Conservation (phyloP, 2,113 vertebrate species). For the Apaloderma vittatum region DNA sequence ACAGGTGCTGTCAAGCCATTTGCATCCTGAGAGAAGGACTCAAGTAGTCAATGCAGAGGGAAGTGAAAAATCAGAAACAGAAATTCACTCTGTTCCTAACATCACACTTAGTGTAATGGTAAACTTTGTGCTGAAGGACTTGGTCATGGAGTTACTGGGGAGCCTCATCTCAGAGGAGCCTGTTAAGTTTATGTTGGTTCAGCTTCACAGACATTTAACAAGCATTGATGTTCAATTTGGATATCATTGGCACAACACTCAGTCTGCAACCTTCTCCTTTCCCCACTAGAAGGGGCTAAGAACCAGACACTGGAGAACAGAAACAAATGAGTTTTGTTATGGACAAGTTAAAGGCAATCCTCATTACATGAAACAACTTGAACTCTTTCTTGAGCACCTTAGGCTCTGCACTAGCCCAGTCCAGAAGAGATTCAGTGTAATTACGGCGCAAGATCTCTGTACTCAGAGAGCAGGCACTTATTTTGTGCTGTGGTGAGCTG, state of each 20-base stretch:
- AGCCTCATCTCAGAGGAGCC: neutral
- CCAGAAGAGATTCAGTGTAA: neutral
- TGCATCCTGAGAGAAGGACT: neutral
- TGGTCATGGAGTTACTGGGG: neutral
- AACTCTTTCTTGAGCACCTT: rapidly evolving
- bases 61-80: neutral
- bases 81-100: neutral
- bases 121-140: neutral
- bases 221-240: neutral
- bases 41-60: neutral
- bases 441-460: neutral
- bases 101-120: neutral
- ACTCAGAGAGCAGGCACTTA: neutral
- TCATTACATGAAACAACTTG: rapidly evolving
- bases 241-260: neutral
- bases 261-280: neutral
- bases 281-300: slow-evolving; percentile 29
- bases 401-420: neutral
- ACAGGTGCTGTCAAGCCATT: neutral
- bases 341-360: neutral
- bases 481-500: neutral
- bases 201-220: neutral
- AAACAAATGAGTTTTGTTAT: rapidly evolving
- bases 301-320: neutral
- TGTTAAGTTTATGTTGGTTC: neutral